Evolutionary conservation across 2,888 invertebrate species (phyloP).

Genomic region (Troilus luridus): DNA sequence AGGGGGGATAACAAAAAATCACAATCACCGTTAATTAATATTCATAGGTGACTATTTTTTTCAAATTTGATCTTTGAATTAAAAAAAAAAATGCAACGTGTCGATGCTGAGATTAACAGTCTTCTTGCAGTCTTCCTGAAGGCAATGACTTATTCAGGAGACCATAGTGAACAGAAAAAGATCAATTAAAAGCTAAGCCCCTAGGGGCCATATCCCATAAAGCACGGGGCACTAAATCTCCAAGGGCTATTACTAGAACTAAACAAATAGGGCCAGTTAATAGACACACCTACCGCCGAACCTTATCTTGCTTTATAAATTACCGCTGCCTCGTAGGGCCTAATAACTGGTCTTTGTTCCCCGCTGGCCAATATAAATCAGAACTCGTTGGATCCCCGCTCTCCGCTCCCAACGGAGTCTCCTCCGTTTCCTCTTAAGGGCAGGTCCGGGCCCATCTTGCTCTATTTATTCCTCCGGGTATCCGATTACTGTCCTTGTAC

Average conservation of each 20-base stretch:
- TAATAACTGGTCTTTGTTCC: constrained; percentile 43
- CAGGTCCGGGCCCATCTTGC: not conserved
- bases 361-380: not conserved
- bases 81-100: no score
- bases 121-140: not conserved
- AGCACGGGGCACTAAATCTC: constrained; percentile 13
- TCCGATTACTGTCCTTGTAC: not conserved
- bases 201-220: not conserved
- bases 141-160: not conserved
- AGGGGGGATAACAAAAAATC: no score
- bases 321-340: not conserved
- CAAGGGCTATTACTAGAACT: constrained; percentile 21
- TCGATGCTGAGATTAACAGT: no score
- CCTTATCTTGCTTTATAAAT: constrained; percentile 32
- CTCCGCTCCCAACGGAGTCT: not conserved
- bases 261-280: constrained; percentile 35
- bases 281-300: constrained; percentile 39
- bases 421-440: not conserved
- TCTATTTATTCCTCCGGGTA: not conserved
- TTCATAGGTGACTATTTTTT: no score
- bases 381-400: not conserved
- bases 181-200: not conserved
- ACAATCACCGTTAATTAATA: no score
- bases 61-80: no score
- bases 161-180: not conserved